These are phyloP conservation scores for Ivindomyrus marchei DNA, from an alignment of 2,113 vertebrate genomes.

Conservation along the genomic window DNA sequence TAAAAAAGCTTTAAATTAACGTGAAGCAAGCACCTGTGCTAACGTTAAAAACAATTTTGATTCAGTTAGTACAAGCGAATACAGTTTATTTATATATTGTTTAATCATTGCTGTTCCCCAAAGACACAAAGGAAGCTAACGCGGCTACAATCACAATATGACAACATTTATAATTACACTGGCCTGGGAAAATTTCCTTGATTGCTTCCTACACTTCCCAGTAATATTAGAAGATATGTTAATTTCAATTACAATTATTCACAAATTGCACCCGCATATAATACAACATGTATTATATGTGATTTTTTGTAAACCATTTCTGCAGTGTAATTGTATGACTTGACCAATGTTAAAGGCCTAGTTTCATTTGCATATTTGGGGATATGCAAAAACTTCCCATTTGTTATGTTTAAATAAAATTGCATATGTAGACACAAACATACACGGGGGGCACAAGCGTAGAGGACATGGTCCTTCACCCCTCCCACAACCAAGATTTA, in stretches of 20 bases:
- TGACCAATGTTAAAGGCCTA: not conserved
- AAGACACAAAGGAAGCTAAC: not conserved
- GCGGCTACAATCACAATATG: not conserved
- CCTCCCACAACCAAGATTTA: not conserved
- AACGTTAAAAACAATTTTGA: not conserved
- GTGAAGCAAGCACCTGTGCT: not conserved
- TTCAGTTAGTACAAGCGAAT: not conserved
- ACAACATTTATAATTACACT: not conserved
- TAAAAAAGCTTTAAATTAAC: not conserved
- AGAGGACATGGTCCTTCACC: not conserved
- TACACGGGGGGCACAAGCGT: not conserved
- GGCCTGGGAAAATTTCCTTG: not conserved
- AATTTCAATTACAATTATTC: not conserved
- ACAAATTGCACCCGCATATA: not conserved
- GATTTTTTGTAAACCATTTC: not conserved
- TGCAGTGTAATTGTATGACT: not conserved
- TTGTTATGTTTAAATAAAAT: not conserved
- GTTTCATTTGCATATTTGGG: not conserved
- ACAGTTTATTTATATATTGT: conserved; percentile 1
- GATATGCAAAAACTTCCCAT: not conserved
- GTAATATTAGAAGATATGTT: conserved; percentile 2
- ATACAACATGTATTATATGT: not conserved
- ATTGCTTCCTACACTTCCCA: not conserved
- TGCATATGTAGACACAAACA: not conserved
- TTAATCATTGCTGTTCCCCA: not conserved